These are phyloP conservation scores for Temnothorax ravouxi DNA, from an alignment of 2,888 invertebrate species.

Conservation along the genomic window DNA sequence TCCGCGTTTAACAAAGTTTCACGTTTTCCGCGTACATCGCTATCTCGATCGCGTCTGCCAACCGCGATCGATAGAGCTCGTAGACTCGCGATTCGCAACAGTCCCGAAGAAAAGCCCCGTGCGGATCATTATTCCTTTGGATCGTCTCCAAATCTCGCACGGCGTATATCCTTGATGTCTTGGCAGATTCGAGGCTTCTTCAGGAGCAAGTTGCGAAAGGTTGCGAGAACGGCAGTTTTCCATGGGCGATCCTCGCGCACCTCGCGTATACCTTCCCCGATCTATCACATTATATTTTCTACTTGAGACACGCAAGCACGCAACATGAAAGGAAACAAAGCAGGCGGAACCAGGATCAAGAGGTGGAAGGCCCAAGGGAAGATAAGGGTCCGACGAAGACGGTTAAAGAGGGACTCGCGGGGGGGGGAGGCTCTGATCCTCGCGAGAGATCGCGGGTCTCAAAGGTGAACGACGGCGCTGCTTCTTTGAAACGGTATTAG, in stretches of 20 bases:
- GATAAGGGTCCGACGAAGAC: constrained; percentile 2
- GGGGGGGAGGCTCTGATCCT: constrained; percentile 25
- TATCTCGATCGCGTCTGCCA: constrained; percentile 41
- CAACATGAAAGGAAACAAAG: constrained; percentile 34
- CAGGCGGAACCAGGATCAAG: constrained; percentile 17
- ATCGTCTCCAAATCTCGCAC: constrained; percentile 45
- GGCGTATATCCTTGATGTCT: constrained; percentile 16
- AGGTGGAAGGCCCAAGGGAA: background rate
- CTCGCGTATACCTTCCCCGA: constrained; percentile 55
- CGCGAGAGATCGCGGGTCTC: constrained; percentile 58
- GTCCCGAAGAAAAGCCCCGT: constrained; percentile 24
- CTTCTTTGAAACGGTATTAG: constrained; percentile 77
- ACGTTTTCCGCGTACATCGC: constrained; percentile 41
- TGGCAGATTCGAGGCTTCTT: constrained; percentile 35
- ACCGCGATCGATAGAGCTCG: constrained; percentile 42
- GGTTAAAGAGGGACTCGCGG: background rate
- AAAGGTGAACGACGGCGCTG: constrained; percentile 64
- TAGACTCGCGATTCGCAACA: constrained; percentile 11
- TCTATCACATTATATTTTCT: constrained; percentile 73
- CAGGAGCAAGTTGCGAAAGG: constrained; percentile 54
- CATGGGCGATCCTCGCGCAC: constrained; percentile 49
- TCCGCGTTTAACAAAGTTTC: constrained; percentile 51
- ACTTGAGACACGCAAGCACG: constrained; percentile 67
- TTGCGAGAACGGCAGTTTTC: constrained; percentile 61
- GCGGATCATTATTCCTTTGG: constrained; percentile 50